phyloP scores from a whole-genome alignment of 2,113 vertebrate genomes.

The Heterotis niloticus region DNA sequence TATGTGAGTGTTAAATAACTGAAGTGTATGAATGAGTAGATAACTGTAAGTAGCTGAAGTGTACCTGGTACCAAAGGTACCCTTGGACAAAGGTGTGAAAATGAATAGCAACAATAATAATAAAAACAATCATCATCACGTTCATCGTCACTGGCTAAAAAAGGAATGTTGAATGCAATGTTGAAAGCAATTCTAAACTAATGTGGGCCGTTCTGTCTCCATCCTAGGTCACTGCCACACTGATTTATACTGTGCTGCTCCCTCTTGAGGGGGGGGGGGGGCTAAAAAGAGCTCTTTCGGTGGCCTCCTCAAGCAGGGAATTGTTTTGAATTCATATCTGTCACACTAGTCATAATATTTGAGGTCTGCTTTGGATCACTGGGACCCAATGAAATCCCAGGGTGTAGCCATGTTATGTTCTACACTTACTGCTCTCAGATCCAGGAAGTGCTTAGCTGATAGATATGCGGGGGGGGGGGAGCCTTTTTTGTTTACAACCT shows the following conservation, averaged over 20 bases:
- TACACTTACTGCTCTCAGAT: background rate
- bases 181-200: background rate
- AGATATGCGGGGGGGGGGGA: background rate
- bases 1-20: background rate
- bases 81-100: too few relatives aligned
- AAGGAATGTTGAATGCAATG: too few relatives aligned
- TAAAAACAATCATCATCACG: too few relatives aligned
- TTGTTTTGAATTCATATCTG: background rate
- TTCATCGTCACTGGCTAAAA: too few relatives aligned
- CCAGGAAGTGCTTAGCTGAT: background rate
- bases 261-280: background rate
- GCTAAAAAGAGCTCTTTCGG: background rate
- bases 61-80: too few relatives aligned
- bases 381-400: background rate
- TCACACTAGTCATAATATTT: conserved; percentile 15
- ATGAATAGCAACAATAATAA: too few relatives aligned
- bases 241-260: background rate
- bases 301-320: background rate
- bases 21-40: too few relatives aligned
- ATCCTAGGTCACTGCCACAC: background rate
- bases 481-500: too few relatives aligned
- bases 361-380: background rate
- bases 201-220: too few relatives aligned
- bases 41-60: too few relatives aligned
- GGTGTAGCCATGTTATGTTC: background rate